Evolutionary conservation across 1,140 invertebrate species (phyloP), one percentile per base, ranked within the genome.

Genomic region (Rhagoletis pomonella): DNA sequence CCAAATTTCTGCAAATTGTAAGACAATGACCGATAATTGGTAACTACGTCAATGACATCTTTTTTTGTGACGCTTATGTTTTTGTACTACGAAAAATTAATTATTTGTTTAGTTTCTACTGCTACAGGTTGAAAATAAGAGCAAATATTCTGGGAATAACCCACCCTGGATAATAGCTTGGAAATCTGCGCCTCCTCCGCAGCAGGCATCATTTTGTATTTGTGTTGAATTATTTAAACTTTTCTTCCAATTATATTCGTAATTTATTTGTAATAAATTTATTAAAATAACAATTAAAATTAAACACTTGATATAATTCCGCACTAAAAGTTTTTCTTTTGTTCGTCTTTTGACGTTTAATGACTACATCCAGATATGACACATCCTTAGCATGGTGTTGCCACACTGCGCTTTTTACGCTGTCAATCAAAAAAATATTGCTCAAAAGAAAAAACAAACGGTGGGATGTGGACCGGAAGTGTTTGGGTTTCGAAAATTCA

Each of bases 61-160:
- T 92, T 93, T 64, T 90, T 91, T 12, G 92, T 93, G n/a, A 88
- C 87, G n/a, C 73, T 89, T 84, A 91, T 73, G 89, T 93, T 91
- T 87, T 92, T 92, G 89, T 93, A 93, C 92, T 92, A 60, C 0
- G 89, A 89, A 87, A 64, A 44, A 60, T 84, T 1, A 19, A 50
- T 64, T 84, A 81, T 64, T 62, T 58, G 42, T 39, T 44, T 84
- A 39, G 12, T 86, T 62, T 10, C 7, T 12, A 29, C 5, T 29
- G 29, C 29, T 29, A 29, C 29, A 29, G 29, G 29, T 29, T 29
- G 58, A 17, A 86, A 86, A 77, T 39, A 62, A 10, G 7, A 29
- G 42, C 10, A 10, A 47, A 50, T 85, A 14, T 12, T 64, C 10
- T 14, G 47, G 12, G 65, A 50, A 17, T 39, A 87, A 64, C 86